These are phyloP conservation scores for Parus major DNA, from an alignment of 2,113 vertebrate species.

Conservation along the genomic window DNA sequence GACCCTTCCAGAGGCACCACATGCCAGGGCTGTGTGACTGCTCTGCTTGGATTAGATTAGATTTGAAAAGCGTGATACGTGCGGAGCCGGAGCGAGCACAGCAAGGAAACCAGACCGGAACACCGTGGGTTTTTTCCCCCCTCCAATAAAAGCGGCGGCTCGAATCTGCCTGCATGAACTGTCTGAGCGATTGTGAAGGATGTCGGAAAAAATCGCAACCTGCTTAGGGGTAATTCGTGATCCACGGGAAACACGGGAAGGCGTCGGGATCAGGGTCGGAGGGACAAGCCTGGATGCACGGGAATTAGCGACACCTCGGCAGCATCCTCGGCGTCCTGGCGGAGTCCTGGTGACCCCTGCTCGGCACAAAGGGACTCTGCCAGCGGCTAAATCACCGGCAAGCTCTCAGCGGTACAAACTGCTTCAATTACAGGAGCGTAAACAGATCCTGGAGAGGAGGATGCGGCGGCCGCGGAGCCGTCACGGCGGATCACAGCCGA, in stretches of 20 bases:
- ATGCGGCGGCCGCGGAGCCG: neutral
- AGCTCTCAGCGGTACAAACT: neutral
- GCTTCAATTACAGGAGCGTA: neutral
- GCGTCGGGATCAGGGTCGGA: fast-evolving
- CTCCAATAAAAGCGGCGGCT: neutral
- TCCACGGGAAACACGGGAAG: neutral
- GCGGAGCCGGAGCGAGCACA: neutral
- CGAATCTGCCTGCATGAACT: neutral
- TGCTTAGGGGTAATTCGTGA: neutral
- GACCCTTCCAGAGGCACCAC: neutral
- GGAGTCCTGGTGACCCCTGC: neutral
- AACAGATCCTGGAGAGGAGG: neutral
- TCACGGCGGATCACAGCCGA: fast-evolving
- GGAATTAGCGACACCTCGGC: neutral
- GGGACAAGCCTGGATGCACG: neutral
- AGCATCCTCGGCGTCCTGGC: neutral
- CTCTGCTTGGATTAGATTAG: conserved; percentile 2
- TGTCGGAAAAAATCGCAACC: neutral
- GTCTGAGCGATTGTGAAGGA: neutral
- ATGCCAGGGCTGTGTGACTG: neutral
- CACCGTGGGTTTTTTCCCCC: neutral
- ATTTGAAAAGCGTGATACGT: neutral
- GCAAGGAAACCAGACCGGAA: neutral
- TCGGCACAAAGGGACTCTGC: neutral
- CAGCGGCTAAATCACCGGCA: fast-evolving